Evolutionary conservation across 2,113 vertebrate species (phyloP), one percentile per base, ranked within the genome.

Genomic region (Vombatus ursinus): DNA sequence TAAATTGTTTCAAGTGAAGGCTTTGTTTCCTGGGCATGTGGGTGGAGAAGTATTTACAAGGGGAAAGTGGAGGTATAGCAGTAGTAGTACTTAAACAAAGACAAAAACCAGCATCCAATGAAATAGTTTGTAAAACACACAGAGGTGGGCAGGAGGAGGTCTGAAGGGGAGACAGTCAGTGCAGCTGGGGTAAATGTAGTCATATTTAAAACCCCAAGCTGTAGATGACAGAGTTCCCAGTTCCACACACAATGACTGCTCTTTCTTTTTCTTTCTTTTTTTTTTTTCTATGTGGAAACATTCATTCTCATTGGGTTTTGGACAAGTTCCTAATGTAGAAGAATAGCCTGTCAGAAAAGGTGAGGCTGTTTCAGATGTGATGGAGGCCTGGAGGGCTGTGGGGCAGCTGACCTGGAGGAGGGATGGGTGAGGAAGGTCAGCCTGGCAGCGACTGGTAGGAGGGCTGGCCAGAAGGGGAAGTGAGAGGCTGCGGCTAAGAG

Each of bases 171-270:
- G 10, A 0, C 26, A 31, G 26, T 61, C 54, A 31, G 54, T 28
- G 25, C 2, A 2, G 0, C 54, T 61, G 54, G 26, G 26, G 11
- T 10, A 31, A 61, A 10, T 11, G 2, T 61, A 10, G 26, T 49
- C 1, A 54, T 54, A 8, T 37, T 14, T 77, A n/a, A 44, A 37
- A 19, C 4, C 5, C 68, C 16, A 37, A 12, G 37, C 16, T 22
- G 16, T 7, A 2, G 2, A 4, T 12, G 37, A 22, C 0, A 2
- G 37, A 44, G n/a, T 0, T 6, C 37, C n/a, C n/a, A 8, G 19
- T 19, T 16, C 22, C 37, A 44, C 19, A 2, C 4, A n/a, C 37
- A n/a, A n/a, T 3, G 4, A 31, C 37, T 37, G 31, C 28, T 12
- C 28, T 31, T 19, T 12, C 28, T 28, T 28, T 31, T 28, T 28